A percentile compares a stretch with the other conserved stretches of the same genome.
These are phyloP conservation scores for Elephas maximus DNA, from an alignment of 2,113 vertebrate genomes.

Conservation along the genomic window DNA sequence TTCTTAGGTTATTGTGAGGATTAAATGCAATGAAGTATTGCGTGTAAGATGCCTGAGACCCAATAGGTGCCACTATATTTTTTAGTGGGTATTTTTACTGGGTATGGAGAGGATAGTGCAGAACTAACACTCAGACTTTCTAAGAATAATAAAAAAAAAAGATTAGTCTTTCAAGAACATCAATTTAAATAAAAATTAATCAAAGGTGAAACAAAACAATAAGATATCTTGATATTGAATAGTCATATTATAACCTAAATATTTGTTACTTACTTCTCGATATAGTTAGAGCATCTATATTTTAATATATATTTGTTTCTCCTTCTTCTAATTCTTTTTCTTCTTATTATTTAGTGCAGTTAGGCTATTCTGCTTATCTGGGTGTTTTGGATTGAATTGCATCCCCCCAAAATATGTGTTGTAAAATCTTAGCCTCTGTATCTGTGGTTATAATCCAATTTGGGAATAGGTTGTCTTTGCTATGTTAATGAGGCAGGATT, in stretches of 20 bases:
- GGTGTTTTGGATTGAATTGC: not conserved
- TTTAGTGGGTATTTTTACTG: not conserved
- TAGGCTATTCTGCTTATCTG: not conserved
- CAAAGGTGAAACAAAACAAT: not conserved
- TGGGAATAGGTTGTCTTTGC: not conserved
- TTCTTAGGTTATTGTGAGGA: not conserved
- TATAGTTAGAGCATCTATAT: not conserved
- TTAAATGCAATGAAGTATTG: not conserved
- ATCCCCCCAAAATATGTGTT: not conserved
- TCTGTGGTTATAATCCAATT: not conserved
- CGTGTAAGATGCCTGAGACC: not conserved
- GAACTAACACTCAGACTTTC: not conserved
- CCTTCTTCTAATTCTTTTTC: not conserved
- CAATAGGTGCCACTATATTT: not conserved
- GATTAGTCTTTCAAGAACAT: not conserved
- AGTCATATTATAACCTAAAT: not conserved
- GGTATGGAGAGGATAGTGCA: not conserved
- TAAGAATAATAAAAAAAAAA: not conserved
- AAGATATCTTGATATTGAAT: not conserved
- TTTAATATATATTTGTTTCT: not conserved
- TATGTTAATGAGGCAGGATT: not conserved
- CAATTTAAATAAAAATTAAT: not conserved
- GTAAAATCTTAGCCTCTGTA: not conserved
- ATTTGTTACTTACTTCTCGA: not conserved
- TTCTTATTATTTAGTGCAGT: not conserved